phyloP scores from a whole-genome alignment of 2,797 vertebrate genomes.

The Trachurus trachurus region DNA sequence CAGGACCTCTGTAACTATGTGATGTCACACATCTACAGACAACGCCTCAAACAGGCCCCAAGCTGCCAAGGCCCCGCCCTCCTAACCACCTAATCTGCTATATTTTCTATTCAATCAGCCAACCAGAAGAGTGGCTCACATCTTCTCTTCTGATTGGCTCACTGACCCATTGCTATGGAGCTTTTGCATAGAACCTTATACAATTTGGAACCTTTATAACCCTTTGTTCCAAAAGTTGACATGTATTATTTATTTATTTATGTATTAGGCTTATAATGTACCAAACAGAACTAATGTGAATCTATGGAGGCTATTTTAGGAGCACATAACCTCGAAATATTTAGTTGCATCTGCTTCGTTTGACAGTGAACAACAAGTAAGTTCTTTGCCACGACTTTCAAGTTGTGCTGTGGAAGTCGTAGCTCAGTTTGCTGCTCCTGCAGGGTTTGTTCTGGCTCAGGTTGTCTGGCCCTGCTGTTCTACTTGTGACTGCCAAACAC shows the following conservation, averaged over 20 bases:
- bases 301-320: not conserved
- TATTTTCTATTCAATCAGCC: too few species aligned
- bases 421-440: not conserved
- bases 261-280: constrained; percentile 17
- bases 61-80: too few species aligned
- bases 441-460: not conserved
- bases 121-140: too few species aligned
- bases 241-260: not conserved
- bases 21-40: too few species aligned
- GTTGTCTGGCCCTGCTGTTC: constrained; percentile 17
- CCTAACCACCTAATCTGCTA: too few species aligned
- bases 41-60: too few species aligned
- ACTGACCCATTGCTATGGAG: too few species aligned
- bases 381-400: not conserved
- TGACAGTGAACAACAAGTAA: not conserved
- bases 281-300: constrained; percentile 10
- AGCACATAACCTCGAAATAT: constrained; percentile 1
- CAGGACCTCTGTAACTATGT: too few species aligned
- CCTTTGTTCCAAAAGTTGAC: constrained; percentile 33
- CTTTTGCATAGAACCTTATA: too few species aligned
- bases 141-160: too few species aligned
- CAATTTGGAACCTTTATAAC: not conserved
- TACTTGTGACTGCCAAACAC: constrained; percentile 35
- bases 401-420: constrained; percentile 14
- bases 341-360: not conserved